Evolutionary conservation across 2,797 vertebrate species (phyloP).

Genomic region (Scleropages formosus): DNA sequence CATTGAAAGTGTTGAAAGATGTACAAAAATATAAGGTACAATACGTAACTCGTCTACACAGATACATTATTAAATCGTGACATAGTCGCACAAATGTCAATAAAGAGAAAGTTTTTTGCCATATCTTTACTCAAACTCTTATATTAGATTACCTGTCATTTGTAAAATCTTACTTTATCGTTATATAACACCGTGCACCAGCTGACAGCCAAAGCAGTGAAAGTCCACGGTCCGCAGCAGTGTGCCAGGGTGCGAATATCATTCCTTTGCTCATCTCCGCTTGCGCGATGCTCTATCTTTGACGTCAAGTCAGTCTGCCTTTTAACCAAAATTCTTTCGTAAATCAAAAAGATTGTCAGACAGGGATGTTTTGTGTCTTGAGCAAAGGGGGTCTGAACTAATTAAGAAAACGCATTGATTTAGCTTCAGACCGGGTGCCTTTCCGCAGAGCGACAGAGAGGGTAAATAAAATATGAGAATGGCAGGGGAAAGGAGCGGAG

Average conservation of each 20-base stretch:
- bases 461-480: conserved; percentile 52
- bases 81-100: too few species aligned
- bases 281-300: conserved; percentile 60
- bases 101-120: conserved; percentile 23
- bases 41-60: not conserved
- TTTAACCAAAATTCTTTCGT: conserved; percentile 62
- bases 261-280: conserved; percentile 57
- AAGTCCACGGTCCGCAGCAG: conserved; percentile 72
- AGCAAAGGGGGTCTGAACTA: conserved; percentile 45
- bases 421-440: conserved; percentile 52
- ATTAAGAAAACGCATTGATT: conserved; percentile 63
- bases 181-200: conserved; percentile 71
- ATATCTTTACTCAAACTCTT: conserved; percentile 61
- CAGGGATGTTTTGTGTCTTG: conserved; percentile 30
- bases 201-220: conserved; percentile 74
- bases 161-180: conserved; percentile 73
- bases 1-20: not conserved
- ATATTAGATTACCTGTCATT: conserved; percentile 70
- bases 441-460: conserved; percentile 58
- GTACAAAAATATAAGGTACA: not conserved
- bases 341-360: conserved; percentile 44
- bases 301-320: conserved; percentile 63
- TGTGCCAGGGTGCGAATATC: conserved; percentile 62
- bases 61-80: not conserved
- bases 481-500: conserved; percentile 57